A percentile compares a stretch with the other conserved stretches of the same genome.
These are phyloP conservation scores for Psylliodes chrysocephalus DNA, from an alignment of 2,888 invertebrate genomes.

Conservation along the genomic window DNA sequence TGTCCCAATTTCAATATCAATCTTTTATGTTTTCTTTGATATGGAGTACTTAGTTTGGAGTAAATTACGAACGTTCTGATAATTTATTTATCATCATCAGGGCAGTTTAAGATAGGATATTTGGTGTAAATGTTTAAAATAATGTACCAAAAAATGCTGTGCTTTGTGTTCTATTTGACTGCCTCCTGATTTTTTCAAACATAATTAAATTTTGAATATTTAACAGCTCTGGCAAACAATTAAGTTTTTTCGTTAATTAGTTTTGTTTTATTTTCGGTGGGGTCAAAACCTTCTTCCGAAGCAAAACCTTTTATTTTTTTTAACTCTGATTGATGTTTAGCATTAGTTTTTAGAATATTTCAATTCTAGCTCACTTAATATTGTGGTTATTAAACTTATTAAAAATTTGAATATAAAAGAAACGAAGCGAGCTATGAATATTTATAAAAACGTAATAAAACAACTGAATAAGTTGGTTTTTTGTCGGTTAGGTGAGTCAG, in stretches of 20 bases:
- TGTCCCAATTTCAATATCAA: too few relatives aligned
- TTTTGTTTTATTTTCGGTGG: not conserved
- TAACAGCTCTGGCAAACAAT: too few relatives aligned
- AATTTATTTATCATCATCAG: too few relatives aligned
- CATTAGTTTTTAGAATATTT: not conserved
- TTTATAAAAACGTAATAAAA: constrained; percentile 27
- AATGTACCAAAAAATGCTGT: too few relatives aligned
- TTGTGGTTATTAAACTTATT: constrained; percentile 29
- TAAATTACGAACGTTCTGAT: too few relatives aligned
- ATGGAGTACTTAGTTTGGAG: too few relatives aligned
- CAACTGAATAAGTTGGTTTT: constrained; percentile 19
- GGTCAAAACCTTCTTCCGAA: not conserved
- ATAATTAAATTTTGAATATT: too few relatives aligned
- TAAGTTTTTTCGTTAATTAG: not conserved
- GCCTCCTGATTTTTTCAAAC: too few relatives aligned
- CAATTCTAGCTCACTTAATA: constrained; percentile 15
- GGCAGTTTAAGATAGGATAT: too few relatives aligned
- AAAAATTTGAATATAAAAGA: constrained; percentile 32
- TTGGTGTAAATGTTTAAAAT: too few relatives aligned
- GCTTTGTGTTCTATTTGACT: too few relatives aligned
- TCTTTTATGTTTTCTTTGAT: too few relatives aligned
- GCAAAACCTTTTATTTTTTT: not conserved
- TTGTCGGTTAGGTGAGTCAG: constrained; percentile 25
- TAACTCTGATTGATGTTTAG: not conserved
- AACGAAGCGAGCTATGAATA: constrained; percentile 19